Conservation (phyloP, 2,888 invertebrate species). For the Scrobipalpa atriplicella region DNA sequence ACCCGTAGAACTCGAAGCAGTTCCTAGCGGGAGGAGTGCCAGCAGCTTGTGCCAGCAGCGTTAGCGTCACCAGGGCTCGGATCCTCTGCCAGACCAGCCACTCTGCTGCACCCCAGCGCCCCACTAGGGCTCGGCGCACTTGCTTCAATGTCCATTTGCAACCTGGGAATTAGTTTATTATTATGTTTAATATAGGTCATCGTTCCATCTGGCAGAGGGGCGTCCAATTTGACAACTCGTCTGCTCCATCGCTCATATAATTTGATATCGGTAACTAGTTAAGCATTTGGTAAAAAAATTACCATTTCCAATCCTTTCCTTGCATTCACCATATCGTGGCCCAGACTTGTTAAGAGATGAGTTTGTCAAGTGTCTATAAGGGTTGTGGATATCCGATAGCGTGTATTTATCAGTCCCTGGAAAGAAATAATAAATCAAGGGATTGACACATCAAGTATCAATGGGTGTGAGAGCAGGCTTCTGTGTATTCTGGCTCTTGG, state of each 20-base stretch:
- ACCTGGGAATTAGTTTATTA: conserved; percentile 77
- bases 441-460: too few species aligned
- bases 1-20: conserved; percentile 95
- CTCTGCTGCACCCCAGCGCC: conserved; percentile 86
- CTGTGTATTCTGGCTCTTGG: too few species aligned
- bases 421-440: too few species aligned
- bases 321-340: conserved; percentile 91
- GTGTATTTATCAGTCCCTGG: conserved; percentile 94
- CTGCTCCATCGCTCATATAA: too few species aligned
- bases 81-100: conserved; percentile 92
- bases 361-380: conserved; percentile 94
- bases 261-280: too few species aligned
- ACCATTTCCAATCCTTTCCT: conserved; percentile 92
- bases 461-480: too few species aligned
- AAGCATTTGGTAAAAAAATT: too few species aligned
- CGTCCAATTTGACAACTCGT: too few species aligned
- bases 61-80: conserved; percentile 88
- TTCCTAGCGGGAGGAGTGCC: conserved; percentile 88
- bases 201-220: too few species aligned
- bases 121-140: conserved; percentile 87
- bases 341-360: conserved; percentile 95
- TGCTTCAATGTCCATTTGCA: conserved; percentile 94
- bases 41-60: conserved; percentile 88
- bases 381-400: conserved; percentile 91
- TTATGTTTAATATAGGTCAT: neutral